Conservation (phyloP, 2,888 invertebrate species). For the Apotomis capreana region DNA sequence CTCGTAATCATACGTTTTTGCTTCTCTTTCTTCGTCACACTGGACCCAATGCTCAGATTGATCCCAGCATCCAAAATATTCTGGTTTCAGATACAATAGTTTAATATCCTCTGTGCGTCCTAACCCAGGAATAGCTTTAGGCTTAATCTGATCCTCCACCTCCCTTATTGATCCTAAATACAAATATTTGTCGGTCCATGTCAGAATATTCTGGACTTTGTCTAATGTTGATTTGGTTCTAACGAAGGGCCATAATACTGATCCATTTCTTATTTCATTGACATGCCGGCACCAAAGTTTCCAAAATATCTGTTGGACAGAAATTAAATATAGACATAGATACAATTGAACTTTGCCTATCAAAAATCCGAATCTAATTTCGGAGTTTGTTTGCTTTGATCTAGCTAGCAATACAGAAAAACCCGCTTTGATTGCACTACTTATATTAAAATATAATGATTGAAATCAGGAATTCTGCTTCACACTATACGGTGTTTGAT, state of each 20-base stretch:
- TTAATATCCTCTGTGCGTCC: conserved; percentile 61
- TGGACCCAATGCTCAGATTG: conserved; percentile 67
- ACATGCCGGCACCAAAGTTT: conserved; percentile 84
- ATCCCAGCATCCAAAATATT: conserved; percentile 63
- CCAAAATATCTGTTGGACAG: conserved; percentile 80
- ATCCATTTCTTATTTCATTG: conserved; percentile 59
- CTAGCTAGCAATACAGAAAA: too few species aligned
- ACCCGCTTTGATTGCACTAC: too few species aligned
- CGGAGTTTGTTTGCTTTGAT: too few species aligned
- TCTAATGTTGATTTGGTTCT: background rate
- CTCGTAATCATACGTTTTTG: conserved; percentile 30
- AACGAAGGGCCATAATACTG: conserved; percentile 44
- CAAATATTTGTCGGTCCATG: conserved; percentile 82
- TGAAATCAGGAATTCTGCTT: too few species aligned
- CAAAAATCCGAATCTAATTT: too few species aligned
- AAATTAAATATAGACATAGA: background rate
- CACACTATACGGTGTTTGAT: too few species aligned
- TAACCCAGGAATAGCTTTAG: conserved; percentile 61
- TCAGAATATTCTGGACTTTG: background rate
- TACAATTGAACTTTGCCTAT: background rate
- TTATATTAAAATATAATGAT: too few species aligned
- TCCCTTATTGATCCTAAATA: conserved; percentile 80
- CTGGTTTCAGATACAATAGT: conserved; percentile 60
- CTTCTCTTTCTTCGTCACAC: conserved; percentile 50
- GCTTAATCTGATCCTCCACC: conserved; percentile 58